Percentiles rank a stretch among this genome's conserved stretches.
These are phyloP conservation scores for Automeris io DNA, from an alignment of 2,888 invertebrate species.

Conservation along the genomic window DNA sequence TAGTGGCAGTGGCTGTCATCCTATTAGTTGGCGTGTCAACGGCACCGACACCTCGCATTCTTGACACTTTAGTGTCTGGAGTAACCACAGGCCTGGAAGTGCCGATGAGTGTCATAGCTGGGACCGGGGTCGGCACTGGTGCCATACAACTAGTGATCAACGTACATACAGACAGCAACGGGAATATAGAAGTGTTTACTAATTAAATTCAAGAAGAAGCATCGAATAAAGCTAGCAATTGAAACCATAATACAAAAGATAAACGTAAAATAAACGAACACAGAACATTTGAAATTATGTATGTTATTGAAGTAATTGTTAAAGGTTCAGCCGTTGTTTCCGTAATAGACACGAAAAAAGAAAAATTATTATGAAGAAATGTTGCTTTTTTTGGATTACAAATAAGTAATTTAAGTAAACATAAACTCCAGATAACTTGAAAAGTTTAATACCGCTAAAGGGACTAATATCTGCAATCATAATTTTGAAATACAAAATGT, in stretches of 20 bases:
- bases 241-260: too few relatives aligned
- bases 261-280: too few relatives aligned
- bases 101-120: constrained; percentile 48
- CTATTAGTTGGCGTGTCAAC: constrained; percentile 31
- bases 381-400: too few relatives aligned
- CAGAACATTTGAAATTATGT: too few relatives aligned
- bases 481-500: not conserved
- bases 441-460: not conserved
- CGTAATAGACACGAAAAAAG: too few relatives aligned
- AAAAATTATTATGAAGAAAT: too few relatives aligned
- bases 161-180: constrained; percentile 59
- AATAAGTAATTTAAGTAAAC: too few relatives aligned
- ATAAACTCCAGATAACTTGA: too few relatives aligned
- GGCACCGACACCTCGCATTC: constrained; percentile 38
- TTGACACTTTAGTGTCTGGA: constrained; percentile 39
- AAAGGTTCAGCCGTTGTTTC: too few relatives aligned
- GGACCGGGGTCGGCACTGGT: constrained; percentile 44
- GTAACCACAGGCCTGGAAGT: constrained; percentile 61
- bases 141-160: constrained; percentile 62
- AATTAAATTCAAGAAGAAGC: constrained; percentile 32
- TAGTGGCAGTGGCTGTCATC: constrained; percentile 24
- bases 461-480: not conserved
- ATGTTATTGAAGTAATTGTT: too few relatives aligned
- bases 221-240: not conserved
- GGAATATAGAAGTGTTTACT: constrained; percentile 61